These are phyloP conservation scores for Chrysochloris asiatica DNA, from an alignment of 2,113 vertebrate species.

Conservation along the genomic window DNA sequence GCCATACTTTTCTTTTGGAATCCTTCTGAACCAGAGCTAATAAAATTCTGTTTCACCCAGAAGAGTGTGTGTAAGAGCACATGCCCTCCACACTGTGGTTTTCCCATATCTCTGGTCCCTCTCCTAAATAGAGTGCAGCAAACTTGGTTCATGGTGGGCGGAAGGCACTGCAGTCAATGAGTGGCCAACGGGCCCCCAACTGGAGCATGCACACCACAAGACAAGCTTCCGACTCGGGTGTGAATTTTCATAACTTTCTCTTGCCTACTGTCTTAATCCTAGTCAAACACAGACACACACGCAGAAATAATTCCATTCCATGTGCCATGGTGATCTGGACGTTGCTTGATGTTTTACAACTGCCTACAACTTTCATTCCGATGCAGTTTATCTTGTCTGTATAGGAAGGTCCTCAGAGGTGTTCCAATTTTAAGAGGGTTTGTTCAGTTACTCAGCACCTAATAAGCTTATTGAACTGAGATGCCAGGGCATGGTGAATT, in stretches of 20 bases:
- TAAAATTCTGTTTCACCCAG: not conserved
- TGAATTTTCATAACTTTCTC: not conserved
- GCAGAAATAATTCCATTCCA: accelerated
- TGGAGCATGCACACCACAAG: accelerated
- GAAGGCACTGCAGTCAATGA: not conserved
- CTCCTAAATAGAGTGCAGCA: not conserved
- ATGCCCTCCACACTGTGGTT: not conserved
- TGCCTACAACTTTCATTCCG: not conserved
- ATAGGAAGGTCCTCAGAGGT: not conserved
- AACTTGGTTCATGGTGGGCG: not conserved
- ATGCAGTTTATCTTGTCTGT: not conserved
- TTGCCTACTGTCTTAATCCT: not conserved
- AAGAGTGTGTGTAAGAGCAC: not conserved
- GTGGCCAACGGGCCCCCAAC: not conserved
- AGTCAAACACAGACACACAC: not conserved
- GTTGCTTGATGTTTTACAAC: not conserved
- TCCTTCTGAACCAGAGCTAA: not conserved
- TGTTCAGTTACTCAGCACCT: no score
- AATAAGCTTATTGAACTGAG: not conserved
- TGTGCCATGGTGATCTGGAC: not conserved
- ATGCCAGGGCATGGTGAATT: not conserved
- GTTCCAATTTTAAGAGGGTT: no score
- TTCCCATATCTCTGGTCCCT: not conserved
- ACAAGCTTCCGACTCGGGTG: not conserved
- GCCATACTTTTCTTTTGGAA: not conserved